Base-by-base conservation (phyloP, 2,888 invertebrate genomes). In the Dasysyrphus tricinctus region DNA sequence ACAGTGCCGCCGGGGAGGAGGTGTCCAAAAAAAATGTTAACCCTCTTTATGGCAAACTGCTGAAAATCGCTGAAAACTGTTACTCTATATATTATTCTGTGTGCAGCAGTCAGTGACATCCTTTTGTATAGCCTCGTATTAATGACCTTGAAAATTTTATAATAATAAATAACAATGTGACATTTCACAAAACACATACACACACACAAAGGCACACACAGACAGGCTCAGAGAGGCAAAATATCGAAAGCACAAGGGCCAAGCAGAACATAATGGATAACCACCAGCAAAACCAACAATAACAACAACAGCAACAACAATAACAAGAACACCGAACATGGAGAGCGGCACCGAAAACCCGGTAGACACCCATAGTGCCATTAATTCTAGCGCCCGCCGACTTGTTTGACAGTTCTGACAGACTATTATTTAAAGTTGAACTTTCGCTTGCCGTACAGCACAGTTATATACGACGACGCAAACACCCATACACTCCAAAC, bases 391-490 rank as follows among this genome's bases (percentile, higher is more conserved):
- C 91, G 90, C 89, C 91, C 89, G 92, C 91, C 92, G 92, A 92
- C 92, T 92, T 92, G 91, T 92, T 92, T 92, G 92, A 92, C 92
- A 92, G 92, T 92, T 92, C 92, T 92, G 92, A 92, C 92, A 92
- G 92, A 92, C 92, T 91, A 92, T 92, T 92, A 92, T 92, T 92
- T 92, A 92, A 92, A 92, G 92, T 91, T 92, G 92, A 91, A 91
- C 91, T 91, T 86, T 86, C 86, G 82, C 82, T 86, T 78, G 86
- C 73, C 63, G 29, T 73, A 32, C 14, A 34, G 24, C 32, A 61
- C 37, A 69, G n/a, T 49, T 74, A 47, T 37, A 59, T 57, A 67
- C 54, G 37, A 11, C 44, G 19, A 49, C 51, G 47, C 59, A 75
- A 61, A 63, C 54, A 63, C 49, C 19, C 75, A 65, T 44, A 57